phyloP scores from a whole-genome alignment of 2,797 vertebrate genomes.

The Rhynchotus rufescens region DNA sequence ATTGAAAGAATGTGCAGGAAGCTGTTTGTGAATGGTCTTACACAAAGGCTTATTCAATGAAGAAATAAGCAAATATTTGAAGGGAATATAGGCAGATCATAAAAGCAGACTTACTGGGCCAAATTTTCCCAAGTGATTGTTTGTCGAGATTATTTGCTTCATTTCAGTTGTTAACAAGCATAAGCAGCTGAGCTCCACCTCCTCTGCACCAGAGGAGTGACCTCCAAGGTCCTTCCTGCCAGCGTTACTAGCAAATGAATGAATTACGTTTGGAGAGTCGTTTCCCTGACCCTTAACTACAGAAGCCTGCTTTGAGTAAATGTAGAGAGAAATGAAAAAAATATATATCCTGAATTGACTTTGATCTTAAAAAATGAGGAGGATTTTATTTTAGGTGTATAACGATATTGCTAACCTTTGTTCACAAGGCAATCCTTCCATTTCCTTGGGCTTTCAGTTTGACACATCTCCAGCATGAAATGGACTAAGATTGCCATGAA shows the following conservation, averaged over 20 bases:
- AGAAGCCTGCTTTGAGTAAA: conserved; percentile 22
- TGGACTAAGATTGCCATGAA: conserved; percentile 50
- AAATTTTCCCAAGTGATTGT: background rate
- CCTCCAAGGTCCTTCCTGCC: conserved; percentile 19
- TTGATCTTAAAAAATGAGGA: conserved; percentile 48
- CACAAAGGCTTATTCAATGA: background rate
- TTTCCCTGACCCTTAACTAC: conserved; percentile 3
- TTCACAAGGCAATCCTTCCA: conserved; percentile 30
- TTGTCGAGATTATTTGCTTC: conserved; percentile 50
- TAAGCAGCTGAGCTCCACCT: conserved; percentile 46
- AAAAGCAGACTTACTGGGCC: background rate
- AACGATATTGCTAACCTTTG: conserved; percentile 22
- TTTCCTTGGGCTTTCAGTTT: conserved; percentile 14
- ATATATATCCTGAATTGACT: conserved; percentile 11
- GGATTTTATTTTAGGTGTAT: conserved; percentile 28
- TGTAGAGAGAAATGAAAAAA: conserved; percentile 39
- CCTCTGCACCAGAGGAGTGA: background rate
- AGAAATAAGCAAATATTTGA: background rate
- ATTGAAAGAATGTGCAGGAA: background rate
- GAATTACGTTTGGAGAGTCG: background rate
- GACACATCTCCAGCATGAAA: conserved; percentile 52
- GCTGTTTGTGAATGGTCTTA: background rate
- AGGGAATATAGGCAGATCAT: background rate
- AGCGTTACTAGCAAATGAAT: conserved; percentile 1
- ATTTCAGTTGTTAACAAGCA: conserved; percentile 50